These are phyloP conservation scores for Asarcornis scutulata DNA, from an alignment of 2,113 vertebrate species.

Conservation along the genomic window DNA sequence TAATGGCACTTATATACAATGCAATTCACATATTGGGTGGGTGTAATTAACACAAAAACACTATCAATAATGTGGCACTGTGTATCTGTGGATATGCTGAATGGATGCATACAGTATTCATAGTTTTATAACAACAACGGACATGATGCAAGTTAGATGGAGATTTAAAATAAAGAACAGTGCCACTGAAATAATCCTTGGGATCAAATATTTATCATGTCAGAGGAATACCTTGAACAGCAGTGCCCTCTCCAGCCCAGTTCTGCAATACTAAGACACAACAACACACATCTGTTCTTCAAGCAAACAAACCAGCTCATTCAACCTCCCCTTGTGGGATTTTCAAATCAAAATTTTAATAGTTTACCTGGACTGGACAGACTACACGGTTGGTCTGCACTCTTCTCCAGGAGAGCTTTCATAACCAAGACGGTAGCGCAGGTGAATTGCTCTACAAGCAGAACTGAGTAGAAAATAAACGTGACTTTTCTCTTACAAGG, in stretches of 20 bases:
- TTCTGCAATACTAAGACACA: not conserved
- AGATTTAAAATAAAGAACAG: not conserved
- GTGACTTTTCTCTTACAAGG: not conserved
- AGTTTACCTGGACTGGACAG: not conserved
- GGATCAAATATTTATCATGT: not conserved
- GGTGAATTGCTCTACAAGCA: no score
- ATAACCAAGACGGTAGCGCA: no score
- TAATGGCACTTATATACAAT: not conserved
- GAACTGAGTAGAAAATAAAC: not conserved
- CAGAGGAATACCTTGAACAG: not conserved
- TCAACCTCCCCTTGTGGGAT: not conserved
- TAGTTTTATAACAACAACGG: not conserved
- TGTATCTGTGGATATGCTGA: not conserved
- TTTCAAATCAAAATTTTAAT: not conserved
- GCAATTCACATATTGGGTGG: not conserved
- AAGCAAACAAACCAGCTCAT: not conserved
- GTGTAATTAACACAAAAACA: not conserved
- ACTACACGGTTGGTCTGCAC: no score
- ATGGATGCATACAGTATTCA: not conserved
- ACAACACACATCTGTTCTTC: not conserved
- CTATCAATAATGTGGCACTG: not conserved
- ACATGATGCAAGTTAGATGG: not conserved
- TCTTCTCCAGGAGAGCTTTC: no score
- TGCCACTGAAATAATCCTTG: not conserved
- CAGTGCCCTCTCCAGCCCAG: not conserved